These are phyloP conservation scores for Pollenia amentaria DNA, from an alignment of 2,888 invertebrate genomes.

Conservation along the genomic window DNA sequence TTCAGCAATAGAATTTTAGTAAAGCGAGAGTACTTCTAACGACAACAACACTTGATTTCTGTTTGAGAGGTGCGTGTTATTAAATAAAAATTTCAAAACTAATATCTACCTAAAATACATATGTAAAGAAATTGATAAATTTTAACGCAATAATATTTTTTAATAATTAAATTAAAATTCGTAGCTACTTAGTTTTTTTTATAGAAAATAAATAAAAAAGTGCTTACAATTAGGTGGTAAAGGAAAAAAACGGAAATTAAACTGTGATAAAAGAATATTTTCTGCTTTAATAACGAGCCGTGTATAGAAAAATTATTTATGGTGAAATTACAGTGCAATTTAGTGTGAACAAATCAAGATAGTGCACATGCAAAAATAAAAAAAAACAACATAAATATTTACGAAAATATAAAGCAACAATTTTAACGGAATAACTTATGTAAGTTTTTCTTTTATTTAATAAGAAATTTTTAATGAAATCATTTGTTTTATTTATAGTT, in stretches of 20 bases:
- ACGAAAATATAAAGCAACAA: constrained; percentile 3
- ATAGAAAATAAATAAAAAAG: no score
- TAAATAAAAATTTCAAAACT: not conserved
- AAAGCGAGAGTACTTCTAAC: constrained; percentile 24
- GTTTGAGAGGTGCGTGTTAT: not conserved
- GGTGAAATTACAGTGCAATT: constrained; percentile 3
- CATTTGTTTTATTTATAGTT: not conserved
- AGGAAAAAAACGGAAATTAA: not conserved
- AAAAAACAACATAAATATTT: not conserved
- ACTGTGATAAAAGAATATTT: not conserved
- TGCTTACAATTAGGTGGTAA: no score
- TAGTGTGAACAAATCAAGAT: constrained; percentile 15
- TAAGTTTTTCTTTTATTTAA: constrained; percentile 4
- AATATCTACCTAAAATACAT: not conserved
- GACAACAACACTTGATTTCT: constrained; percentile 24
- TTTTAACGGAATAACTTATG: constrained; percentile 10
- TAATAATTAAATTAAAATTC: constrained; percentile 3
- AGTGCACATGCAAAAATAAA: constrained; percentile 9
- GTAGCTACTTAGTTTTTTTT: no score
- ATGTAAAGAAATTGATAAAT: not conserved
- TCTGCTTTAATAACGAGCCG: no score
- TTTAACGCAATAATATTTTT: not conserved
- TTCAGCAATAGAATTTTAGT: constrained; percentile 16
- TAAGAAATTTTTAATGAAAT: constrained; percentile 5
- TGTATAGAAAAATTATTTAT: not conserved